phyloP scores from a whole-genome alignment of 2,888 invertebrate species.

The Laspeyria flexula region DNA sequence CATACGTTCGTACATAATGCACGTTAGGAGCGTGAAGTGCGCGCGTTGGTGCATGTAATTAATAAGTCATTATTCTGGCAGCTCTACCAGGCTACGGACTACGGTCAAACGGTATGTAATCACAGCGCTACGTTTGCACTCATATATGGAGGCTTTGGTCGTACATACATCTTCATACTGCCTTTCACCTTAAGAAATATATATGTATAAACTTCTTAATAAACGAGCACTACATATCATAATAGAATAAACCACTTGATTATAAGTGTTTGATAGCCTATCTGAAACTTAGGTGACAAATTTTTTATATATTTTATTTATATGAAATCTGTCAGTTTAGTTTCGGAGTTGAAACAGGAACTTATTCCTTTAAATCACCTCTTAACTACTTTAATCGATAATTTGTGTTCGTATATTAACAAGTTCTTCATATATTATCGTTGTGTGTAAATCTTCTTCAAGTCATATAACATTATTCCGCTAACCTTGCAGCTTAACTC shows the following conservation, averaged over 20 bases:
- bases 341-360: too few species aligned
- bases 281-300: too few species aligned
- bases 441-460: slow-evolving; percentile 29
- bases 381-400: too few species aligned
- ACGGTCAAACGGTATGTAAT: slow-evolving; percentile 80
- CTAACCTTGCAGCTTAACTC: too few species aligned
- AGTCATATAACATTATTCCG: slow-evolving; percentile 7
- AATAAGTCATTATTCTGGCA: slow-evolving; percentile 82
- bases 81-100: slow-evolving; percentile 85
- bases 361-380: too few species aligned
- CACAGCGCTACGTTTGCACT: slow-evolving; percentile 49
- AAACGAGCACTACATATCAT: not conserved
- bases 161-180: slow-evolving; percentile 38
- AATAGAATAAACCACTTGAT: too few species aligned
- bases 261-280: too few species aligned
- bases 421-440: too few species aligned
- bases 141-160: slow-evolving; percentile 50
- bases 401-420: too few species aligned
- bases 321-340: too few species aligned
- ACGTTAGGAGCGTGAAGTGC: slow-evolving; percentile 36
- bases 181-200: slow-evolving; percentile 26
- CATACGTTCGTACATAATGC: slow-evolving; percentile 19
- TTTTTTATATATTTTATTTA: too few species aligned
- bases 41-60: slow-evolving; percentile 69
- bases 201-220: not conserved